Base-by-base conservation (phyloP, 2,888 invertebrate species). In the Chalcis sispes region DNA sequence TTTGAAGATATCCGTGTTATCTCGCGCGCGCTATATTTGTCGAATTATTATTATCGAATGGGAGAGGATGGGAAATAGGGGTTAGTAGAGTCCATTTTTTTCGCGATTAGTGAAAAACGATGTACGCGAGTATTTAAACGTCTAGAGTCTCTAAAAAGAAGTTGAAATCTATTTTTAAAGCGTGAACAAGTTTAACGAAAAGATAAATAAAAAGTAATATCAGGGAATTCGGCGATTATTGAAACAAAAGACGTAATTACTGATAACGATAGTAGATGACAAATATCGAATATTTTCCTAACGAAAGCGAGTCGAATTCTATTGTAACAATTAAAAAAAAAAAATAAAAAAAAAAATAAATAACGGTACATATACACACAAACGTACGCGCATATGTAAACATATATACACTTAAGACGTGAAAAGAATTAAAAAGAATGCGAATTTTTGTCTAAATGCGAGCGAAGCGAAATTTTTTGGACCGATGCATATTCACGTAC, bases 81-180 rank as follows among this genome's bases (percentile, higher is more conserved):
- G 48, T n/a, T n/a, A n/a, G n/a, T n/a, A 42, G 32, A 74, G 74
- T 75, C 67, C 74, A 73, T 48, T 73, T 73, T 71, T 72, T 70
- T 52, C 52, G 69, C 61, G 50, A 13, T 7, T 32, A 54, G 15
- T 8, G 10, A 36, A 36, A 50, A 8, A 72, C 42, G 36, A 62
- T 46, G 66, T 75, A 62, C 66, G 72, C 52, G 71, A 74, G 36
- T 67, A 71, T 74, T 77, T 75, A 69, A 78, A 75, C 65, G 61
- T 72, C 75, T 78, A 78, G 50, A 77, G 66, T 50, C 32, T 70
- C 81, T 85, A 84, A 86, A 85, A 87, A 87, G 83, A 87, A 83
- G 85, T 88, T 86, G 72, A 85, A 87, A 82, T 87, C 85, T 88
- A 88, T 88, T 88, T 88, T 88, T 88, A 83, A 83, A 87, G 83